Base-by-base conservation (phyloP, 2,797 vertebrate genomes). In the Notolabrus celidotus region DNA sequence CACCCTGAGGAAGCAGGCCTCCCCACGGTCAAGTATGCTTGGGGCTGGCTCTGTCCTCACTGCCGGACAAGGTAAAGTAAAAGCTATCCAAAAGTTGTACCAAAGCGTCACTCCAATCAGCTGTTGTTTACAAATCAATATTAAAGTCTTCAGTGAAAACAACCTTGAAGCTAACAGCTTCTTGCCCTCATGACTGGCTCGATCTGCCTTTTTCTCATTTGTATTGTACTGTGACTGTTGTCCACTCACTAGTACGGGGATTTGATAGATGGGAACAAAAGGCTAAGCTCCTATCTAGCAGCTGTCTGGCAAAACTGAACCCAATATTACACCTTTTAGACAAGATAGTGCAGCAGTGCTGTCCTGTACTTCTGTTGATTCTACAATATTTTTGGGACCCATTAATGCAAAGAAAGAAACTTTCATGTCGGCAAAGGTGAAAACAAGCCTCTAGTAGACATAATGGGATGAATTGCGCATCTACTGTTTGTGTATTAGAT, bases 1-100 rank as follows among this genome's bases (percentile, higher is more conserved):
- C 39, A 97, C 97, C 0, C 91, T 98, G 50, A 94, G 96, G 78
- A 99, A 98, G 67, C 95, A 97, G 73, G 93, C 73, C 59, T 89
- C 94, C 14, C 90, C 94, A 2, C 93, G 95, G 33, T 83, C 89
- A 19, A 82, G 59, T 60, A 56, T 70, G 59, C 65, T 90, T 1
- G 82, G 42, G 10, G 68, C 79, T 16, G 82, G 75, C 67, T 76
- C 86, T n/a, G 50, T 52, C 73, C 86, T 87, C 33, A 53, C 72
- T 20, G 46, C 72, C n/a, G 88, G 84, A 73, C 88, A 85, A 87
- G 90, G 92, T 92, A 81, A 66, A 59, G 57, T 34, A 71, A 27
- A 45, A 12, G 53, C 15, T 33, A 39, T 27, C 34, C 7, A 71
- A 27, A 45, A 12, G 53, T 15, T 33, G 39, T 27, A 34, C 7